Conservation (phyloP, 2,888 invertebrate genomes). For the Lithosia quadra region DNA sequence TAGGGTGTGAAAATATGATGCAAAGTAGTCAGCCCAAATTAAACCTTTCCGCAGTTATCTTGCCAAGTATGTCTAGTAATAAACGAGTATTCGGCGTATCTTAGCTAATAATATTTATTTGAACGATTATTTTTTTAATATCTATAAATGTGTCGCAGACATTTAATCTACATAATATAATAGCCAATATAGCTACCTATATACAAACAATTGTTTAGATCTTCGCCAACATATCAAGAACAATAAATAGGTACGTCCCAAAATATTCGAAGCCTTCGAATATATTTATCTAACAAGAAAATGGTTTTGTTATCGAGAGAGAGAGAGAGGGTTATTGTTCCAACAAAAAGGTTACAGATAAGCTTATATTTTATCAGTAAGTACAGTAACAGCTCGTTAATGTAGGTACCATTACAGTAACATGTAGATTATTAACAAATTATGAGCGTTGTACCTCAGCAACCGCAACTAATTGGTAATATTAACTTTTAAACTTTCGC, state of each 20-base stretch:
- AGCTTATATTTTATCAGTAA: constrained; percentile 2
- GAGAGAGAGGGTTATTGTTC: constrained; percentile 3
- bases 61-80: too few species aligned
- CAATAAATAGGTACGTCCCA: neutral
- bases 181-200: neutral
- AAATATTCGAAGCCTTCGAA: neutral
- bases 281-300: neutral
- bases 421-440: constrained; percentile 14
- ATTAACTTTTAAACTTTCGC: too few species aligned
- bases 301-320: neutral
- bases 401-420: constrained; percentile 16
- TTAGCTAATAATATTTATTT: neutral
- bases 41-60: too few species aligned
- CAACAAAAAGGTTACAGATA: constrained; percentile 2
- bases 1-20: too few species aligned
- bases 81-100: neutral
- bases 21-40: too few species aligned
- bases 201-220: neutral
- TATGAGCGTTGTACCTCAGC: constrained; percentile 10
- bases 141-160: neutral
- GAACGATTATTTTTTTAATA: neutral
- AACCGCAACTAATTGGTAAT: constrained; percentile 26
- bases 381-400: constrained; percentile 6
- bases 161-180: neutral
- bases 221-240: neutral